phyloP scores from a whole-genome alignment of 2,113 vertebrate species.

The Perca flavescens region DNA sequence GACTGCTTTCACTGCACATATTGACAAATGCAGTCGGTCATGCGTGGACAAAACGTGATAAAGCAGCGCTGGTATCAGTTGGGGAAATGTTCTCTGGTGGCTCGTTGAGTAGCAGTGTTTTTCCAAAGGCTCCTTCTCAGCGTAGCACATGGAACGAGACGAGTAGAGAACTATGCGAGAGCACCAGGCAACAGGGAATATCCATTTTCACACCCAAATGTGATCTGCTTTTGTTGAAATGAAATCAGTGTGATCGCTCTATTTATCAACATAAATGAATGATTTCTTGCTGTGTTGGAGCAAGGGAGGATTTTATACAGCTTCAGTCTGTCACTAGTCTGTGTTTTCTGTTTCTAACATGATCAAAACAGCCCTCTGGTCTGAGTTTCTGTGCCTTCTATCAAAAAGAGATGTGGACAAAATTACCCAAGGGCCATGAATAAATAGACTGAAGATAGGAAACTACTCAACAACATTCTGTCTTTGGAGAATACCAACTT shows the following conservation, averaged over 20 bases:
- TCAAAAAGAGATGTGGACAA: conserved; percentile 21
- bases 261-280: conserved; percentile 44
- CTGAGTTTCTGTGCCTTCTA: conserved; percentile 18
- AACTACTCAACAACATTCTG: conserved; percentile 5
- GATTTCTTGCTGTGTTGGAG: conserved; percentile 17
- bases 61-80: conserved; percentile 33
- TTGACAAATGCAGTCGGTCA: conserved; percentile 51
- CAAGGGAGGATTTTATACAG: background rate
- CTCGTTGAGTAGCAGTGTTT: conserved; percentile 40
- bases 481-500: background rate
- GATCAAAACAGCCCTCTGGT: conserved; percentile 24
- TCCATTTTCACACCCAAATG: conserved; percentile 55
- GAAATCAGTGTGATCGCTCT: conserved; percentile 59
- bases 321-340: conserved; percentile 26
- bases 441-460: conserved; percentile 4
- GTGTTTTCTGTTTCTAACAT: conserved; percentile 25
- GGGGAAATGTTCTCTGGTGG: conserved; percentile 43
- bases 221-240: conserved; percentile 63
- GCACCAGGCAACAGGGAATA: conserved; percentile 27
- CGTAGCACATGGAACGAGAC: background rate
- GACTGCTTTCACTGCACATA: conserved; percentile 52
- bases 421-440: conserved; percentile 12
- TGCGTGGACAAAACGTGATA: conserved; percentile 51
- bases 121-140: conserved; percentile 47
- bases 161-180: conserved; percentile 25